A percentile compares a stretch with the other conserved stretches of the same genome.
phyloP scores from a whole-genome alignment of 2,113 vertebrate genomes.

The Phylloscopus trochilus region DNA sequence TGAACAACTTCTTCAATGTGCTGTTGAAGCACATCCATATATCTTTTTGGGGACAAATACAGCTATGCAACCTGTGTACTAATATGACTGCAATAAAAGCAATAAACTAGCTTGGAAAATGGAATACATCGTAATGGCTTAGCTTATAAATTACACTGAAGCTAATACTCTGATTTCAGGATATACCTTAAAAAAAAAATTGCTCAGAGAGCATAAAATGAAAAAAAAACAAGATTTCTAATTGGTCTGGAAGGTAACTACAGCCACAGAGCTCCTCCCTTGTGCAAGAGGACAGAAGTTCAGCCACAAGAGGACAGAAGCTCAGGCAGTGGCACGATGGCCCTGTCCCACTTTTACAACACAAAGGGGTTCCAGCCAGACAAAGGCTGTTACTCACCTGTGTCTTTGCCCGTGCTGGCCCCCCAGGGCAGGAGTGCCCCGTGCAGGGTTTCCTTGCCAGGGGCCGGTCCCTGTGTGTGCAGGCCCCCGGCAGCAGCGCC shows the following conservation, averaged over 20 bases:
- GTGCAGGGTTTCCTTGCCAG: slow-evolving; percentile 68
- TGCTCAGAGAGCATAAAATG: not conserved
- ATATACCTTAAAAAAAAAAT: too few species aligned
- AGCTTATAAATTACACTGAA: not conserved
- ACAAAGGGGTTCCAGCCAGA: not conserved
- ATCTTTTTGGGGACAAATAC: not conserved
- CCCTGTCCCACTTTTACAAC: fast-evolving
- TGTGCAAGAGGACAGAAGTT: not conserved
- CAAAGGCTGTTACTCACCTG: slow-evolving; percentile 62
- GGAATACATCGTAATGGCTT: not conserved
- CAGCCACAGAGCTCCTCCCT: not conserved
- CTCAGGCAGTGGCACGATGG: not conserved
- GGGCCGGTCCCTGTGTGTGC: slow-evolving; percentile 55
- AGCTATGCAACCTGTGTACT: not conserved
- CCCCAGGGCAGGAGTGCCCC: slow-evolving; percentile 52
- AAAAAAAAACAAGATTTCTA: not conserved
- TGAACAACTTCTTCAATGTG: not conserved
- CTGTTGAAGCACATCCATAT: not conserved
- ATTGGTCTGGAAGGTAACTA: not conserved
- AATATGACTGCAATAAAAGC: not conserved
- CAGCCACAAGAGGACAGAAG: not conserved
- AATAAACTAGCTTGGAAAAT: not conserved
- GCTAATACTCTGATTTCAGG: not conserved
- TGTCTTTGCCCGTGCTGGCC: slow-evolving; percentile 51
- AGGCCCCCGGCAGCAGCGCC: slow-evolving; percentile 37